A percentile compares a stretch with the other conserved stretches of the same genome.
Evolutionary conservation across 2,888 invertebrate genomes (phyloP).

Genomic region (Drosophila merina): DNA sequence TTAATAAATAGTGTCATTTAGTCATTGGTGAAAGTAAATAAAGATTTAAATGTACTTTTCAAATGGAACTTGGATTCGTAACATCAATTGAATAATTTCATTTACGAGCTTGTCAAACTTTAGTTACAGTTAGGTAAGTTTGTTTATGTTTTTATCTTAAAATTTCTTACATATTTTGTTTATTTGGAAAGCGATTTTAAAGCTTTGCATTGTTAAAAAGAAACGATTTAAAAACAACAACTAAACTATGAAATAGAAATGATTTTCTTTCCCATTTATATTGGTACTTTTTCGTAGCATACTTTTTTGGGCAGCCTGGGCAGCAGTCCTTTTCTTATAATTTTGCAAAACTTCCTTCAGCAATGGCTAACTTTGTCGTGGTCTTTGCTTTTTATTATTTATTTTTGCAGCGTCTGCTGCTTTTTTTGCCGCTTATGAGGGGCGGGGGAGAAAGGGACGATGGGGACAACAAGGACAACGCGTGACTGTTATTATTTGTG

Average conservation of each 20-base stretch:
- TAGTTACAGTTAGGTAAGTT: too few relatives aligned
- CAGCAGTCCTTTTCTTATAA: background rate
- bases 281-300: background rate
- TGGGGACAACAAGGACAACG: constrained; percentile 39
- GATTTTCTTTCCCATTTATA: background rate
- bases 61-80: background rate
- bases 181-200: too few relatives aligned
- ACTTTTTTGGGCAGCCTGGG: background rate
- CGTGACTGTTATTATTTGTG: constrained; percentile 78
- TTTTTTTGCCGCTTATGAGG: constrained; percentile 32
- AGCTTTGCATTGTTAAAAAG: too few relatives aligned
- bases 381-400: constrained; percentile 59
- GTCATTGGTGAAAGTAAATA: background rate
- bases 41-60: background rate
- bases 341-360: constrained; percentile 2
- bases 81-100: too few relatives aligned
- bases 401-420: constrained; percentile 73
- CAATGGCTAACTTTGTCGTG: constrained; percentile 22
- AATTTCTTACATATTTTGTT: too few relatives aligned
- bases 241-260: background rate
- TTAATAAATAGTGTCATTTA: accelerated
- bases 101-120: too few relatives aligned
- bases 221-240: background rate
- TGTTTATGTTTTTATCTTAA: too few relatives aligned
- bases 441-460: constrained; percentile 2